Conservation (phyloP, 2,888 invertebrate species). For the Polydrusus tereticollis region DNA sequence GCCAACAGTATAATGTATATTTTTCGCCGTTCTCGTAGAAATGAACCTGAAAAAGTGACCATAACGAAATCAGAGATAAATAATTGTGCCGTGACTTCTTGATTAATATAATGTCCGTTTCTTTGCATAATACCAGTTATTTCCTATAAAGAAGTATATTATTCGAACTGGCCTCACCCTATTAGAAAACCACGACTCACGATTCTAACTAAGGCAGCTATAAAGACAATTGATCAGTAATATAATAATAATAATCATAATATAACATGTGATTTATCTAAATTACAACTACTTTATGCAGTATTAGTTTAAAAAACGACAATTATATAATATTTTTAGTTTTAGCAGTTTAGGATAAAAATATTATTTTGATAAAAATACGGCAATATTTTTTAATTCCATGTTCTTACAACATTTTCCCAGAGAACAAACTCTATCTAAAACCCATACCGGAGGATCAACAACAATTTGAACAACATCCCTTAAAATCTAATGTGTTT, state of each 20-base stretch:
- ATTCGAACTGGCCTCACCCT: not conserved
- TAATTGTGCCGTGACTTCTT: not conserved
- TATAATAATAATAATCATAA: not conserved
- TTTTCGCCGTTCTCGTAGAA: not conserved
- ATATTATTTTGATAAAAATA: no score
- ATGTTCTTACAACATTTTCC: no score
- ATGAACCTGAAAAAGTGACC: not conserved
- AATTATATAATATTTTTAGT: no score
- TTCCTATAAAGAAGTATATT: not conserved
- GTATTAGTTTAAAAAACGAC: no score
- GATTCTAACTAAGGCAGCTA: not conserved
- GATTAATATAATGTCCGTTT: not conserved
- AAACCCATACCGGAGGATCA: no score
- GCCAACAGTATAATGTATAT: not conserved
- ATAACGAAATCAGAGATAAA: not conserved
- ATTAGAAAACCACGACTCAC: not conserved
- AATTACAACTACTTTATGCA: no score
- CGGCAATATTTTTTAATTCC: no score
- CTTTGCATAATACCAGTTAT: slow-evolving; percentile 4
- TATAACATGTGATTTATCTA: no score
- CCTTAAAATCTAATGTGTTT: no score
- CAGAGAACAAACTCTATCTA: no score
- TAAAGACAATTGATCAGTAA: not conserved
- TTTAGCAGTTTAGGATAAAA: no score
- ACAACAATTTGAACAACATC: no score